Base-by-base conservation (phyloP, 2,113 vertebrate genomes). In the Odocoileus virginianus region DNA sequence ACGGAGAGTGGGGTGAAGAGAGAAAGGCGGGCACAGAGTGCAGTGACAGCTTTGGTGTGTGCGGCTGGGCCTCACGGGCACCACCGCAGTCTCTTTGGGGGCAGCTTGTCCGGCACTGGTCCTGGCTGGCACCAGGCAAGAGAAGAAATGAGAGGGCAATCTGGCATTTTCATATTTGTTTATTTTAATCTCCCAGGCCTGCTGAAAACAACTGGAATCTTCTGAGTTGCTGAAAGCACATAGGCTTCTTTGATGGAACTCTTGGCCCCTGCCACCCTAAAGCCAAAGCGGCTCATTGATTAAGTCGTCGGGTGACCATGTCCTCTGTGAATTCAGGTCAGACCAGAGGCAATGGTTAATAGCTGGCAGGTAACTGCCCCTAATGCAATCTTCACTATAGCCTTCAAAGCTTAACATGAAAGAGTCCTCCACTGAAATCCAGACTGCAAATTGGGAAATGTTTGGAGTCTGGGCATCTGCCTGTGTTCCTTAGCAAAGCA, bases 91-190 rank as follows among this genome's bases (percentile, higher is more conserved):
- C 90, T 92, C 64, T 96, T 87, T 97, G 86, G 96, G 96, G 88
- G 95, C 96, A 97, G 94, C 45, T 79, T 94, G 93, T 94, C 86
- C 25, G 4, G 89, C 95, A 58, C 60, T 97, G 94, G 96, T 43
- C 83, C 84, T 67, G 89, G 47, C 79, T 97, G 97, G 98, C 98
- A 95, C 86, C 19, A 52, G 36, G 89, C 74, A 58, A 58, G 79
- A 96, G 97, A 97, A 98, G 89, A 97, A 97, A 97, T 95, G 96
- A 93, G 89, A 98, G 87, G 97, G 94, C 71, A 91, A 98, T 50
- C 93, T 98, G 96, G 96, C 95, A 97, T 98, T 97, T 98, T 98
- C 95, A 90, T 97, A 98, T 98, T 98, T 98, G 97, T 98, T 98
- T 98, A 98, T 98, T 98, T 98, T 98, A 94, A 96, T 89, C 91